A percentile compares a stretch with the other conserved stretches of the same genome.
Conservation (phyloP, 2,797 vertebrate genomes). For the Coluber constrictor region DNA sequence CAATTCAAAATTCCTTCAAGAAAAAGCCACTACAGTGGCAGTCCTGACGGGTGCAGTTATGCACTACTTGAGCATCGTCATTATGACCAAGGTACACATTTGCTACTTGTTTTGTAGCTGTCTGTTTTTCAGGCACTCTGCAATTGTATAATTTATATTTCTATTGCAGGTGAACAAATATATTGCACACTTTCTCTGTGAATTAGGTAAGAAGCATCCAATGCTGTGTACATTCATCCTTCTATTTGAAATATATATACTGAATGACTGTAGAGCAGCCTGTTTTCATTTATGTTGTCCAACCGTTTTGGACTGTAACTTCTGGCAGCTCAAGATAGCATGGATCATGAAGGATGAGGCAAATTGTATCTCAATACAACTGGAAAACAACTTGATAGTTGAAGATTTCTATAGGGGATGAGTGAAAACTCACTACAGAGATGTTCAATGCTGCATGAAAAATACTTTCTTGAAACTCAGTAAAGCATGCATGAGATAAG, state of each 20-base stretch:
- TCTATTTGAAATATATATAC: background rate
- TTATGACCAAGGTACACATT: slow-evolving; percentile 84
- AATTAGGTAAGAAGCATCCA: slow-evolving; percentile 76
- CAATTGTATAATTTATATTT: background rate
- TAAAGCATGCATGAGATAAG: background rate
- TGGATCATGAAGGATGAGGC: background rate
- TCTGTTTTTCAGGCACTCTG: background rate
- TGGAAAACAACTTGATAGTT: background rate
- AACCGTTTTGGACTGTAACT: background rate
- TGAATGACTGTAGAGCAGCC: background rate
- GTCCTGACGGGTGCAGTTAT: slow-evolving; percentile 83
- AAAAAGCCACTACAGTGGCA: slow-evolving; percentile 72
- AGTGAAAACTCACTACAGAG: background rate
- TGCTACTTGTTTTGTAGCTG: rapidly evolving
- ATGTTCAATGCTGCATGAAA: background rate
- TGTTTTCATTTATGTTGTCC: background rate
- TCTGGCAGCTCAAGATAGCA: background rate
- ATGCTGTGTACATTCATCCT: background rate
- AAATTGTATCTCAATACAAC: background rate
- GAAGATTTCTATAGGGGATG: background rate
- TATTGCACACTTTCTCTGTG: slow-evolving; percentile 83
- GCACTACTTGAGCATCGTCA: slow-evolving; percentile 85
- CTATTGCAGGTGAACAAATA: slow-evolving; percentile 80
- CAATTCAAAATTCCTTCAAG: slow-evolving; percentile 65
- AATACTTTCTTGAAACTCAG: background rate